Evolutionary conservation across 1,140 invertebrate species (phyloP), one percentile per base, ranked within the genome.

Genomic region (Augochlora pura): DNA sequence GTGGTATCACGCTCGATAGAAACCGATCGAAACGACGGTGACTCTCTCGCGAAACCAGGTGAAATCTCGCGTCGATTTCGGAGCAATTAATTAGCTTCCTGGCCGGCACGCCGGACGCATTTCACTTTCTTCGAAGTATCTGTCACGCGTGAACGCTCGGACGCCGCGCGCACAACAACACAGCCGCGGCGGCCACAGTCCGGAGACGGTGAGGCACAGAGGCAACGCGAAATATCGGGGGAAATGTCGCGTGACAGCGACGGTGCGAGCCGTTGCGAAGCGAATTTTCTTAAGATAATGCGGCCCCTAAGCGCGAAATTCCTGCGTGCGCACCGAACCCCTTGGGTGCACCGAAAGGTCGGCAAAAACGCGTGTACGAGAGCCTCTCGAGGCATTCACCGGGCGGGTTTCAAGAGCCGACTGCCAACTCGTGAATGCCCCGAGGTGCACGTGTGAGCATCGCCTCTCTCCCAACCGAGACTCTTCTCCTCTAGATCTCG

Each of bases 351-450:
- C 66, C 54, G 54, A 59, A 57, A 78, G 74, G 52, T 85, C 59
- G 76, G 54, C n/a, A 86, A 86, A 86, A 83, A 83, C 83, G 63
- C 52, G 62, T 46, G 77, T 64, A 60, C 38, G 69, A 86, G 76
- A 86, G 77, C 64, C 83, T 72, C 77, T 42, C 39, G 81, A 83
- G 85, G 85, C 85, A 86, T 86, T 86, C 85, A 86, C 85, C 62
- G 85, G 76, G 80, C 86, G 85, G 83, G 85, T 88, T 82, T 87
- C 86, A 75, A 87, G 78, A 86, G 83, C 77, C 86, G 85, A 88
- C 86, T 88, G 85, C 81, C 80, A 82, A 86, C 85, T 82, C 81
- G 83, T 74, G 83, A 85, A 87, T 85, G 80, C 81, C 85, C 74
- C 63, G 76, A 81, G 86, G 83, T 87, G 84, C 86, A 87, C 86